A percentile compares a stretch with the other conserved stretches of the same genome.
Evolutionary conservation across 2,113 vertebrate species (phyloP).

Genomic region (Ctenomys sociabilis): DNA sequence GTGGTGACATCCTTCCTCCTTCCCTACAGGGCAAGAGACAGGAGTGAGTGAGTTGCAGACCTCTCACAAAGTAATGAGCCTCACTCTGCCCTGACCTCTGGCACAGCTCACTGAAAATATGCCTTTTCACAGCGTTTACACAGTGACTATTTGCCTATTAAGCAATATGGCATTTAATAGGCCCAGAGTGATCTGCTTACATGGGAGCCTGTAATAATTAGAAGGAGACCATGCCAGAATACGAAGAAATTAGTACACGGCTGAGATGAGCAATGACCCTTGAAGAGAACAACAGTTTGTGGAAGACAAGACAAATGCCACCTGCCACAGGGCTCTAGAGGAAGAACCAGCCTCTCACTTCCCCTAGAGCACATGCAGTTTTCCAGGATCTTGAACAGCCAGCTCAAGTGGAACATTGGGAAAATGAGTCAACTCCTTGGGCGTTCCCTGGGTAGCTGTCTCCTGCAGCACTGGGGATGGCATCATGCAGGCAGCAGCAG

Average conservation of each 20-base stretch:
- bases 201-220: conserved; percentile 73
- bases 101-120: conserved; percentile 44
- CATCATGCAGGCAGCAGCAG: conserved; percentile 27
- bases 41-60: background rate
- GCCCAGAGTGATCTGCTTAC: conserved; percentile 61
- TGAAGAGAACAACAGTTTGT: conserved; percentile 82
- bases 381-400: conserved; percentile 70
- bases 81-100: conserved; percentile 19
- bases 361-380: conserved; percentile 52
- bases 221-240: conserved; percentile 72
- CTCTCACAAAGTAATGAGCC: conserved; percentile 14
- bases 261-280: conserved; percentile 81
- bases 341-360: background rate
- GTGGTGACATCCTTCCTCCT: background rate
- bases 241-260: conserved; percentile 78
- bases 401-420: conserved; percentile 71
- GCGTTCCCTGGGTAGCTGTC: conserved; percentile 59
- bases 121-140: conserved; percentile 68
- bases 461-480: conserved; percentile 35
- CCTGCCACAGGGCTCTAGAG: conserved; percentile 36
- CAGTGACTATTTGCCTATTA: conserved; percentile 53
- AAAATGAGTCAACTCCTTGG: conserved; percentile 51
- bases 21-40: background rate
- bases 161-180: conserved; percentile 71
- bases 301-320: conserved; percentile 78